Evolutionary conservation across 1,140 invertebrate genomes (phyloP), one percentile per base, ranked within the genome.

Genomic region (Dinoponera quadriceps): DNA sequence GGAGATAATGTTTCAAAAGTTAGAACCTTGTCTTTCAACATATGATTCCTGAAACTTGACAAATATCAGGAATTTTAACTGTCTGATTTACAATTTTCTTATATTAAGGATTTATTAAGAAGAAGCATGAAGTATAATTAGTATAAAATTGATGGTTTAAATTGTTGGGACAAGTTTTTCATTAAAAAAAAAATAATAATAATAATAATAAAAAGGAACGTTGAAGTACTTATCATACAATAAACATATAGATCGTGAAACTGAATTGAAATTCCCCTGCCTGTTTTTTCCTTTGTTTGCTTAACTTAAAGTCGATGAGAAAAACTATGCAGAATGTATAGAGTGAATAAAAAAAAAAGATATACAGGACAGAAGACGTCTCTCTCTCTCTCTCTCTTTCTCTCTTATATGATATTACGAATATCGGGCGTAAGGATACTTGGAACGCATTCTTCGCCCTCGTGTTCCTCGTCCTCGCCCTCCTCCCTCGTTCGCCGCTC

Each of bases 381-480:
- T 13, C 38, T n/a, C n/a, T n/a, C n/a, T n/a, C n/a, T n/a, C n/a
- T n/a, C n/a, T n/a, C n/a, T n/a, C n/a, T n/a, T n/a, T n/a, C n/a
- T n/a, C n/a, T n/a, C n/a, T n/a, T n/a, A n/a, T 57, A 18, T 33
- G 2, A 48, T 27, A 69, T 80, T 80, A 72, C 18, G 78, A 75
- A 9, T 81, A 89, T 55, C 88, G 85, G 44, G 73, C 49, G 33
- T 88, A 91, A 38, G 85, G 81, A 83, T 84, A 91, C 81, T 89
- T 89, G 3, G 86, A 66, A 18, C 92, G 89, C 84, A 91, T 88
- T 86, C 91, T 66, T 20, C 91, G 87, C 3, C 91, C 88, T 65
- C 92, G 87, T 1, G 90, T 69, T 25, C 90, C 89, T 75, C 92
- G 86, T 7, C 89, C 90, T 84, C 92, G 78, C 72, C 84, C 85